Evolutionary conservation across 1,140 invertebrate species (phyloP).

Genomic region (Zaprionus inermis): DNA sequence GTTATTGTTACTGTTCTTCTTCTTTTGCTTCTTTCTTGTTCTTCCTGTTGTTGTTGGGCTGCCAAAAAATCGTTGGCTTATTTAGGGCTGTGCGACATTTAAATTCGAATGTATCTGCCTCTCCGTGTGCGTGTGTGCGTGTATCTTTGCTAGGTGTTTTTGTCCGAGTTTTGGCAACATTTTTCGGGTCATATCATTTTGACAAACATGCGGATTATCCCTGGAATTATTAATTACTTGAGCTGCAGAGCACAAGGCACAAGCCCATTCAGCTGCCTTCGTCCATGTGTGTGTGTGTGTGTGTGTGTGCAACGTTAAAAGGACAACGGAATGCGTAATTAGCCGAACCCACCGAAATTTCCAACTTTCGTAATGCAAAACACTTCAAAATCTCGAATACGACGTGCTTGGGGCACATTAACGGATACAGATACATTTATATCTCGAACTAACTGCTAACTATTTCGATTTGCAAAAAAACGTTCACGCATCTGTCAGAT

Average conservation of each 20-base stretch:
- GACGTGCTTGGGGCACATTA: not conserved
- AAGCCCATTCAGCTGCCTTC: slow-evolving; percentile 52
- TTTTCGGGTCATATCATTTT: slow-evolving; percentile 72
- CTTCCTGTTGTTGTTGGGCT: too few relatives aligned
- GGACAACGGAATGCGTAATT: slow-evolving; percentile 63
- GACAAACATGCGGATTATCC: slow-evolving; percentile 81
- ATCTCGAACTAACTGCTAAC: not conserved
- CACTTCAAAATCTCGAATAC: slow-evolving; percentile 1
- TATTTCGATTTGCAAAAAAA: too few relatives aligned
- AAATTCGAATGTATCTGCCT: slow-evolving; percentile 17
- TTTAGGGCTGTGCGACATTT: slow-evolving; percentile 29
- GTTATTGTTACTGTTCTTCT: not conserved
- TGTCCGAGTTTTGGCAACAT: slow-evolving; percentile 48
- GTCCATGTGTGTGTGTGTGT: slow-evolving; percentile 9
- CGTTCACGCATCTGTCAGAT: too few relatives aligned
- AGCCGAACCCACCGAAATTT: slow-evolving; percentile 34
- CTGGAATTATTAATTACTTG: slow-evolving; percentile 80
- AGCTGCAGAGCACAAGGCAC: slow-evolving; percentile 69
- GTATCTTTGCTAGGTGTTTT: slow-evolving; percentile 44
- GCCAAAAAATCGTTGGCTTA: slow-evolving; percentile 34
- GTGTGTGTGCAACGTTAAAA: slow-evolving; percentile 39
- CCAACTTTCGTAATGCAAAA: slow-evolving; percentile 14
- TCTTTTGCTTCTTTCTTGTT: not conserved
- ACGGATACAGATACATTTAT: slow-evolving; percentile 20
- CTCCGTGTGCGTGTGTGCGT: slow-evolving; percentile 15